Conservation (phyloP, 2,113 vertebrate genomes). For the Pangasianodon hypophthalmus region DNA sequence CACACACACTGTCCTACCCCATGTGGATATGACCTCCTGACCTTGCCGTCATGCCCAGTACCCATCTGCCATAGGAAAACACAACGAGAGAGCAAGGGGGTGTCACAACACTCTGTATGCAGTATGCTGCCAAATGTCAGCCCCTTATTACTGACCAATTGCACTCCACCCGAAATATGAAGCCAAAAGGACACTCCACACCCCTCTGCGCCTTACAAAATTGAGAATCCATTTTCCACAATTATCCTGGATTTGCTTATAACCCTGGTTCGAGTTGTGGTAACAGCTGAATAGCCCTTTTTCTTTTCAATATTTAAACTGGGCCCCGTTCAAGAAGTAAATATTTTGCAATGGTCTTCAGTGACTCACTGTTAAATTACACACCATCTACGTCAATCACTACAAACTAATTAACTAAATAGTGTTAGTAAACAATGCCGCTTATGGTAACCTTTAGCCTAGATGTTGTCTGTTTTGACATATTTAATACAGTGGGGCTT, state of each 20-base stretch:
- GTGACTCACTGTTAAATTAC: background rate
- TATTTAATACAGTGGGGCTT: background rate
- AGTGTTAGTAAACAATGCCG: background rate
- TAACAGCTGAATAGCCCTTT: background rate
- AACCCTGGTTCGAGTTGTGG: background rate
- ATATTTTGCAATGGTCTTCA: background rate
- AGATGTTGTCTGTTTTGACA: background rate
- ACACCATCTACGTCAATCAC: background rate
- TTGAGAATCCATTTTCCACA: slow-evolving; percentile 18
- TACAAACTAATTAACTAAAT: background rate
- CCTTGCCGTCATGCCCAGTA: slow-evolving; percentile 75
- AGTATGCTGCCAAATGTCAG: slow-evolving; percentile 47
- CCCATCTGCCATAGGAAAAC: slow-evolving; percentile 77
- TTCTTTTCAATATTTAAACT: slow-evolving; percentile 4
- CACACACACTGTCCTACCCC: slow-evolving; percentile 57
- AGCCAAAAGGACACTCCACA: slow-evolving; percentile 22
- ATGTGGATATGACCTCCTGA: slow-evolving; percentile 77
- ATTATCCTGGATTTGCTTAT: slow-evolving; percentile 13
- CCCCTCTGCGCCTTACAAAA: slow-evolving; percentile 1
- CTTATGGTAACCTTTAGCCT: background rate
- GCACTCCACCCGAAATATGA: background rate
- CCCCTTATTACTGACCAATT: slow-evolving; percentile 28
- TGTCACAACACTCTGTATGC: slow-evolving; percentile 24
- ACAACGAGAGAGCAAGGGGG: slow-evolving; percentile 51
- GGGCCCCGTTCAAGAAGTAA: background rate